A percentile compares a stretch with the other conserved stretches of the same genome.
Evolutionary conservation across 1,140 invertebrate genomes (phyloP).

Genomic region (Ectropis grisescens): DNA sequence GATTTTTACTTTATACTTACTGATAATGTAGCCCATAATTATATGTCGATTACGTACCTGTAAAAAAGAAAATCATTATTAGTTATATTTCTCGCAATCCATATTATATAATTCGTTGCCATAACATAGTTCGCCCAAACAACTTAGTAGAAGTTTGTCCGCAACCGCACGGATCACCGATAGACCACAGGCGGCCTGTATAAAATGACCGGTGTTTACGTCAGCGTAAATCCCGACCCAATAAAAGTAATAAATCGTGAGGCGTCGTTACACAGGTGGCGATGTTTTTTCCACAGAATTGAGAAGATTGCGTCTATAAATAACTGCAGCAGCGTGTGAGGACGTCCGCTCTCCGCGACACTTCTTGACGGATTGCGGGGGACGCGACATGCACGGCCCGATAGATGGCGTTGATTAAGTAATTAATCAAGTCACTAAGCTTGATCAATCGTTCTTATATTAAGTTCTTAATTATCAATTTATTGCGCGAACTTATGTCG

Average conservation of each 20-base stretch:
- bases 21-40: no score
- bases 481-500: no score
- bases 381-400: constrained; percentile 36
- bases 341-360: constrained; percentile 28
- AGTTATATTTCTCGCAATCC: not conserved
- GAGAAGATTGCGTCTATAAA: constrained; percentile 56
- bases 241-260: constrained; percentile 32
- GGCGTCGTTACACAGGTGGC: constrained; percentile 24
- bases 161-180: no score
- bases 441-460: constrained; percentile 2
- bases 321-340: constrained; percentile 35
- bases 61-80: not conserved
- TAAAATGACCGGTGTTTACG: constrained; percentile 7
- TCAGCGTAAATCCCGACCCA: constrained; percentile 22
- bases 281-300: constrained; percentile 26
- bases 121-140: no score
- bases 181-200: no score
- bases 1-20: no score
- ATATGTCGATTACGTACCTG: no score
- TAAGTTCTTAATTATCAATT: no score
- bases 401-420: constrained; percentile 54
- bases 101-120: no score
- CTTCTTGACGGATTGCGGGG: constrained; percentile 41
- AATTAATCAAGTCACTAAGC: constrained; percentile 40
- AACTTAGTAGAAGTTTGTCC: no score